Evolutionary conservation across 2,888 invertebrate genomes (phyloP), one percentile per base, ranked within the genome.

Genomic region (Ectemnius cavifrons): DNA sequence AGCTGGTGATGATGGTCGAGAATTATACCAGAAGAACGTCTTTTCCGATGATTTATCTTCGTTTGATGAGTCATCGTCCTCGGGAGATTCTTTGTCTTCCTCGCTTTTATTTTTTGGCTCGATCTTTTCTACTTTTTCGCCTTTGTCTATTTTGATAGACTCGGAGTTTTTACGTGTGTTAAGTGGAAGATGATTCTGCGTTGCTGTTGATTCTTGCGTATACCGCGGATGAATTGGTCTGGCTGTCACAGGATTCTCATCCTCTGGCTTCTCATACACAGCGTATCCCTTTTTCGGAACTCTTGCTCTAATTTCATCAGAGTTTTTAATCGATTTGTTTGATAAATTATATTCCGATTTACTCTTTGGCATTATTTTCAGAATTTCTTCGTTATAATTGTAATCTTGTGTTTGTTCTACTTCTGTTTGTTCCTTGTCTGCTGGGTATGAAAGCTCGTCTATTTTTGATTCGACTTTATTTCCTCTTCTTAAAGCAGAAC

Each of bases 1-100:
- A 1, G 86, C 82, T 0, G 88, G 88, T 0, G 89, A 90, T n/a
- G 75, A 81, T 3, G 91, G 90, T 46, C 88, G 81, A 0, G 75
- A 77, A 3, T 73, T 70, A 65, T 84, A 90, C 46, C 81, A 78
- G 20, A 81, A 83, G 46, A 89, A 90, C 20, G 83, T 78, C 20
- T 81, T 73, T 2, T 85, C 81, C 23, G 75, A 77, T 45, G 27
- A 71, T 63, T 62, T 77, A 13, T 65, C 71, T 18, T 52, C 80
- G 28, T 61, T 79, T 6, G 60, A 66, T 5, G 73, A 71, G 4
- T 72, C 67, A 27, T 75, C 70, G 49, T 81, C 84, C 18, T 78
- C 79, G 0, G 63, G 76, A 11, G 62, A 79, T 28, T 73, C 65
- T 0, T 45, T 65, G 37, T 67, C 67, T 4, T 73, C 37, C 4